A percentile compares a stretch with the other conserved stretches of the same genome.
phyloP scores from a whole-genome alignment of 1,140 invertebrate genomes.

The Drosophila saltans region DNA sequence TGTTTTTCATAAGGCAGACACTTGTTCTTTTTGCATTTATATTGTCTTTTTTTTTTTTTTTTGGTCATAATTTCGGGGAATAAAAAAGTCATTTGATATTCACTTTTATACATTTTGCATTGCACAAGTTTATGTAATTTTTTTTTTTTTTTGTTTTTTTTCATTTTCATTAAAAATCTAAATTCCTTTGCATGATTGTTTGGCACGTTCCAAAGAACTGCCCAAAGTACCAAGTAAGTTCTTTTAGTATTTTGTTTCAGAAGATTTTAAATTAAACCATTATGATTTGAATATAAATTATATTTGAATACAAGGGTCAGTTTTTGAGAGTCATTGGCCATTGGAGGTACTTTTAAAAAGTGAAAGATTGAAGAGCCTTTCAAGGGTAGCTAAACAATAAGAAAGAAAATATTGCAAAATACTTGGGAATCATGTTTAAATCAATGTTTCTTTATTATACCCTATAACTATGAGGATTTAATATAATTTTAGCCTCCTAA shows the following conservation, averaged over 20 bases:
- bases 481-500: too few species aligned
- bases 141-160: slow-evolving; percentile 29
- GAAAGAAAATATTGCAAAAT: too few species aligned
- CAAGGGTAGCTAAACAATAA: too few species aligned
- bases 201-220: slow-evolving; percentile 59
- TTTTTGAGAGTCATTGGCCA: too few species aligned
- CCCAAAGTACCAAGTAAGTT: neutral
- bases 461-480: too few species aligned
- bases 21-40: slow-evolving; percentile 40
- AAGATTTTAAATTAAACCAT: too few species aligned
- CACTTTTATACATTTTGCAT: slow-evolving; percentile 37
- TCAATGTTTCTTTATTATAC: too few species aligned
- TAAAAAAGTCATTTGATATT: slow-evolving; percentile 70
- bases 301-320: too few species aligned
- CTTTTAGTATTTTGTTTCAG: neutral
- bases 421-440: too few species aligned
- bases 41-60: slow-evolving; percentile 2
- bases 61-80: slow-evolving; percentile 45
- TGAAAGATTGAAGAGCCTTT: too few species aligned
- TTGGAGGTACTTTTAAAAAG: too few species aligned
- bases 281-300: too few species aligned
- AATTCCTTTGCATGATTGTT: slow-evolving; percentile 42
- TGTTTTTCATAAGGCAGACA: slow-evolving; percentile 62
- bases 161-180: slow-evolving; percentile 50
- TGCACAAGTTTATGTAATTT: slow-evolving; percentile 63